Percentiles rank a stretch among this genome's conserved stretches.
Conservation (phyloP, 2,797 vertebrate genomes). For the Aratinga solstitialis region DNA sequence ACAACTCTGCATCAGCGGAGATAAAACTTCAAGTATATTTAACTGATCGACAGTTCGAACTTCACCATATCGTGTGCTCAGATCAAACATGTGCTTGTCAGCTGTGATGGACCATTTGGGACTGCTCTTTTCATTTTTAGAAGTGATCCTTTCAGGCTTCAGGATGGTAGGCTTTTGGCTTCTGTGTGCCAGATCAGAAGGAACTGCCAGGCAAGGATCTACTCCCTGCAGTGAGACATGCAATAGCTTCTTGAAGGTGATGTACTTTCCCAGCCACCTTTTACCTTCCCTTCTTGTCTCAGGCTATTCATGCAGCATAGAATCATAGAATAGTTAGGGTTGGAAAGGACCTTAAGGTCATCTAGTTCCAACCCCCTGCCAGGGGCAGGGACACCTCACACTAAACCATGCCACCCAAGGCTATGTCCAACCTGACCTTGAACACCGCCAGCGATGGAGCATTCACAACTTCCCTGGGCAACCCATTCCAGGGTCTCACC, state of each 20-base stretch:
- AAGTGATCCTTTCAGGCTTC: not conserved
- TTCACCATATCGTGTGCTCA: not conserved
- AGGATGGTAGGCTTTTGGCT: not conserved
- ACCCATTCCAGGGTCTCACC: no score
- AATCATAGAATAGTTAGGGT: no score
- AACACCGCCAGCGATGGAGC: no score
- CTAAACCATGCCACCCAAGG: no score
- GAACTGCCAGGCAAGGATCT: not conserved
- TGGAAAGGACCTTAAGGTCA: no score
- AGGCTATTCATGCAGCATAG: not conserved
- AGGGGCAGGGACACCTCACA: no score
- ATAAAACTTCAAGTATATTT: not conserved
- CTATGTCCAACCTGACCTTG: no score
- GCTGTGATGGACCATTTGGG: not conserved
- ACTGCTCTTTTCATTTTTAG: not conserved
- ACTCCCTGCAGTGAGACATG: not conserved
- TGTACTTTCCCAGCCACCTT: not conserved
- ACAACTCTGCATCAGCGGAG: not conserved
- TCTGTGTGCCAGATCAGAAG: not conserved
- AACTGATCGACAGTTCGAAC: not conserved
- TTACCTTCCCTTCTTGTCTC: not conserved
- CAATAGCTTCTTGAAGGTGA: not conserved
- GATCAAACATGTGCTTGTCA: not conserved
- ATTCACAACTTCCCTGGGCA: no score
- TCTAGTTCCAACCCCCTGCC: no score